These are phyloP conservation scores for Triops longicaudatus DNA, from an alignment of 1,140 invertebrate genomes.

Conservation along the genomic window DNA sequence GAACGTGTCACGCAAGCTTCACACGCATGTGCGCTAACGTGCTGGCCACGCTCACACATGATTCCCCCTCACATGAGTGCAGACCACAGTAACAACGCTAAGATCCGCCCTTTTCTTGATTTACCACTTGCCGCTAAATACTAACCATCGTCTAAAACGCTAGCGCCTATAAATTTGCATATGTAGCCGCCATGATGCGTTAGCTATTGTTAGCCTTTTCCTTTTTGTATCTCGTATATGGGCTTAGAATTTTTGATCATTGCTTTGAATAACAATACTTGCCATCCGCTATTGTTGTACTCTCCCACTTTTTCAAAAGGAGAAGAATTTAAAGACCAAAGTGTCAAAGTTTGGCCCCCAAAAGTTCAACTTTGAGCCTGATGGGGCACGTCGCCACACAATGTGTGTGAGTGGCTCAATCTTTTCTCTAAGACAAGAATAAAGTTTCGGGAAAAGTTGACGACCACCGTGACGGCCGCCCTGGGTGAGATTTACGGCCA, in stretches of 20 bases:
- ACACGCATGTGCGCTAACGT: neutral
- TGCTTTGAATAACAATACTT: no score
- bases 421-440: no score
- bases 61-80: neutral
- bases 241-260: neutral
- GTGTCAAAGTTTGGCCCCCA: no score
- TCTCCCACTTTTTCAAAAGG: no score
- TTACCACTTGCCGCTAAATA: slow-evolving; percentile 3
- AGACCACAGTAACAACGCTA: neutral
- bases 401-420: no score
- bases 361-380: no score
- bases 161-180: neutral
- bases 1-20: neutral
- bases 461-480: neutral
- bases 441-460: neutral
- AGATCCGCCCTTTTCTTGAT: neutral
- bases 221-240: neutral
- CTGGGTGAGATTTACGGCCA: slow-evolving; percentile 5
- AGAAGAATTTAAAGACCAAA: no score
- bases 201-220: neutral
- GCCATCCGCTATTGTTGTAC: no score
- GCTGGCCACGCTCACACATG: neutral
- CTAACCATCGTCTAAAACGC: neutral
- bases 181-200: neutral
- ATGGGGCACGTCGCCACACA: no score